Evolutionary conservation across 2,797 vertebrate species (phyloP), one percentile per base, ranked within the genome.

Genomic region (Arremon aurantiirostris): DNA sequence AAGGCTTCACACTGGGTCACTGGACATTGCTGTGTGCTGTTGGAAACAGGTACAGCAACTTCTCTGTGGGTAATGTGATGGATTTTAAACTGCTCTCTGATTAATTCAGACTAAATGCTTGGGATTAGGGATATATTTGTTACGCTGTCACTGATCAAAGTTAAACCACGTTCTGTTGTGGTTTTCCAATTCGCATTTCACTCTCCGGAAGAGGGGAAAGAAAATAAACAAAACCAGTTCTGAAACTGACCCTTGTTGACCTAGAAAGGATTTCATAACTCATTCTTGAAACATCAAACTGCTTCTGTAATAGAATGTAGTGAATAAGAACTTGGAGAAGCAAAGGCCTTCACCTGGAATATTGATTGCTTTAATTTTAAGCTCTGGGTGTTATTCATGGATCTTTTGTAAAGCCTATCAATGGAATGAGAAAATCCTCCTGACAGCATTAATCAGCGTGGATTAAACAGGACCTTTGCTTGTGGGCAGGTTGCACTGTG

Each of bases 311-410:
- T 84, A 70, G 73, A 82, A 82, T 39, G 23, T 35, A 49, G 86
- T 42, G 57, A 79, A 32, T 84, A 47, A 89, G 75, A 93, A 70
- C 64, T 66, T 49, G 24, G 0, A 60, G 83, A 86, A 72, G 77
- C 42, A 53, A 47, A 89, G 60, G 64, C 89, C 86, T 95, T 90
- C 93, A 92, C 94, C 81, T 94, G 81, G n/a, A 69, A 47, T 92
- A 89, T 85, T 60, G 90, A 91, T 95, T 73, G 64, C 68, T 92
- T 96, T 94, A 86, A 77, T 95, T 92, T 70, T 72, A 85, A 95
- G 68, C 8, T 11, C 46, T 83, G 41, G 84, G 64, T 84, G 77
- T 80, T 89, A 86, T 68, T 93, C 88, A 52, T 89, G 81, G 83
- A 60, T 93, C 92, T 91, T 87, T 53, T 85, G 68, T 95, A 92